These are phyloP conservation scores for Falco naumanni DNA, from an alignment of 2,797 vertebrate species.

Conservation along the genomic window DNA sequence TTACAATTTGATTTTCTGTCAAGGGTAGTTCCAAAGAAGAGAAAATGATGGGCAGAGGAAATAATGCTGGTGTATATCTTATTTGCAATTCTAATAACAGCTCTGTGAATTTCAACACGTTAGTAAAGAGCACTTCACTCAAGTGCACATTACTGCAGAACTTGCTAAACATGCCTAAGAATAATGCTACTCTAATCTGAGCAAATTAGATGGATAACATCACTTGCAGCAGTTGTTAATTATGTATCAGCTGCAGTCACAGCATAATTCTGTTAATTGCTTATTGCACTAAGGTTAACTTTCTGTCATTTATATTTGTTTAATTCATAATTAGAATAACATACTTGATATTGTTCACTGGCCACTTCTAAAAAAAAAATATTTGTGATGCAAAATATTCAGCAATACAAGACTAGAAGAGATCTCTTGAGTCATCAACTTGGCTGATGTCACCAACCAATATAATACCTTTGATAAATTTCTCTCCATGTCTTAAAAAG, in stretches of 20 bases:
- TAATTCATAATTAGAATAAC: conserved; percentile 14
- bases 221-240: conserved; percentile 30
- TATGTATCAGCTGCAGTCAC: conserved; percentile 19
- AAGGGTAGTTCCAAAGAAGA: not conserved
- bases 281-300: conserved; percentile 15
- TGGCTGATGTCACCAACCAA: not conserved
- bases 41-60: conserved; percentile 24
- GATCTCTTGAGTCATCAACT: not conserved
- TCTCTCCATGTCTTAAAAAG: not conserved
- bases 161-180: conserved; percentile 39
- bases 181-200: not conserved
- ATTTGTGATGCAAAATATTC: not conserved
- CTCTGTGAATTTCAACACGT: conserved; percentile 35
- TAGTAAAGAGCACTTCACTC: conserved; percentile 59
- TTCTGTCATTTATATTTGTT: conserved; percentile 22
- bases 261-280: conserved; percentile 39
- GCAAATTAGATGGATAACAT: conserved; percentile 33
- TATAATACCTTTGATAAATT: not conserved
- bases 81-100: conserved; percentile 56
- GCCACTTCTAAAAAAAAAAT: not conserved
- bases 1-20: conserved; percentile 38
- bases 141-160: conserved; percentile 36
- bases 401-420: not conserved
- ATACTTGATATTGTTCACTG: not conserved
- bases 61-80: not conserved